Base-by-base conservation (phyloP, 1,140 invertebrate species). In the Drosophila punjabiensis region DNA sequence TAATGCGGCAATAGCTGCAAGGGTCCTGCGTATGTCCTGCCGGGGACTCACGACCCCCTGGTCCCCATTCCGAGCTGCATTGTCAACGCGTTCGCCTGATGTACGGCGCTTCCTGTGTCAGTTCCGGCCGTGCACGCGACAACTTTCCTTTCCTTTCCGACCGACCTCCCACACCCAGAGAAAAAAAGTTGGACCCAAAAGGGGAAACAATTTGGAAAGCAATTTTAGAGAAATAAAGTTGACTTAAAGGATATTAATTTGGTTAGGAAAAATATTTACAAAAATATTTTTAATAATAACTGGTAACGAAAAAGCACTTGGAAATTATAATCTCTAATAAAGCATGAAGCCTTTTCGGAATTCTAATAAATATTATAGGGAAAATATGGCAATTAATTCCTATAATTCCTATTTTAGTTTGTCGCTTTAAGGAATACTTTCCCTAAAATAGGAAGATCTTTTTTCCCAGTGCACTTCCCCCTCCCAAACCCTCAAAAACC, bases 81-180 rank as follows among this genome's bases (percentile, higher is more conserved):
- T 90, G 87, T 90, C 87, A 90, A 90, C 86, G 86, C 86, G 86
- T 90, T 90, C 86, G 86, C 79, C 75, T 90, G 86, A 90, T 90
- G 86, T 90, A 90, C 82, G 82, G 65, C 86, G 70, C 63, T 81
- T 90, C 86, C 86, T 90, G 86, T 86, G 79, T 81, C 87, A 90
- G 82, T 90, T 90, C 87, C 87, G 87, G 86, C 79, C 76, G 79
- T 90, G 82, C 86, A 90, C 86, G 87, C 86, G 86, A 86, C 86
- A 85, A 82, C 86, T 60, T 77, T 88, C 35, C 86, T 60, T 77
- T 83, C 35, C 83, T 53, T 80, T 48, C 52, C 70, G 37, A 65
- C 71, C 39, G 11, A n/a, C 4, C 48, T 5, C 48, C 24, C 48
- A 58, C 55, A 58, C 35, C 14, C 55, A 7, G 20, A 58, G 20